Conservation (phyloP, 1,140 invertebrate species). For the Mycetomoellerius zeteki region DNA sequence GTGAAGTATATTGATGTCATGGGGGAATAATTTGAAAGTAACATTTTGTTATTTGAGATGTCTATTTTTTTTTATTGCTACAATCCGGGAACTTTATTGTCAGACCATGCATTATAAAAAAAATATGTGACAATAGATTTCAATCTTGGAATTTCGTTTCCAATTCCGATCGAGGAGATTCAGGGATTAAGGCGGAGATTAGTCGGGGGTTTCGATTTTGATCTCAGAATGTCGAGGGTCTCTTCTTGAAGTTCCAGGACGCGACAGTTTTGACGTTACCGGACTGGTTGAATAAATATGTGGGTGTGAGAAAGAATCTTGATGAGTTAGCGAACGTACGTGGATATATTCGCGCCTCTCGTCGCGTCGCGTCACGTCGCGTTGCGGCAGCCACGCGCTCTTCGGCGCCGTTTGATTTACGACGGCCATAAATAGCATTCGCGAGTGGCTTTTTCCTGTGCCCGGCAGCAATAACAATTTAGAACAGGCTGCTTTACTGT, state of each 20-base stretch:
- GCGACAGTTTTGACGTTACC: not conserved
- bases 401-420: slow-evolving; percentile 73
- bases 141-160: not conserved
- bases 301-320: slow-evolving; percentile 47
- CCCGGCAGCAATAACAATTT: slow-evolving; percentile 52
- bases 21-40: too few relatives aligned
- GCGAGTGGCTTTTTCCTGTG: slow-evolving; percentile 61
- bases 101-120: too few relatives aligned
- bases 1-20: too few relatives aligned
- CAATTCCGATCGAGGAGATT: not conserved
- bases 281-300: slow-evolving; percentile 42
- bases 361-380: slow-evolving; percentile 24
- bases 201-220: not conserved
- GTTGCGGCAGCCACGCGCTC: slow-evolving; percentile 28
- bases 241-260: not conserved
- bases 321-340: slow-evolving; percentile 61
- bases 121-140: not conserved
- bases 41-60: too few relatives aligned
- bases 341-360: slow-evolving; percentile 45
- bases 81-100: too few relatives aligned
- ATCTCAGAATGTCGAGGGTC: slow-evolving; percentile 35
- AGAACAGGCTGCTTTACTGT: slow-evolving; percentile 36
- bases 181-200: not conserved
- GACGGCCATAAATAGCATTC: slow-evolving; percentile 59
- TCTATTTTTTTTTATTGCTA: too few relatives aligned